phyloP scores from a whole-genome alignment of 2,797 vertebrate genomes.

The Notolepis coatsorum region DNA sequence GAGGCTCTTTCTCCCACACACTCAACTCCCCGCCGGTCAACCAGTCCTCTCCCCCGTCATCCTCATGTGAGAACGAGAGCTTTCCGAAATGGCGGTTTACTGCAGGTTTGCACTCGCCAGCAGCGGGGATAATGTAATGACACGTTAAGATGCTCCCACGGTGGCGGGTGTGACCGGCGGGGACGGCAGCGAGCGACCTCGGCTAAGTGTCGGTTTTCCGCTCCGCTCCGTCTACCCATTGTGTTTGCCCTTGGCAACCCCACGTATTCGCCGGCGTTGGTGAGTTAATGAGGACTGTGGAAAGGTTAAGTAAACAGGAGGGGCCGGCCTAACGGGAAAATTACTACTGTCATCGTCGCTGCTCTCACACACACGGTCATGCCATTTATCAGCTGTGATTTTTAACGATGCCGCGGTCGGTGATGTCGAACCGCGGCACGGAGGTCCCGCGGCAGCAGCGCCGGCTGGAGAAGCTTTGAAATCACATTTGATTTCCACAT shows the following conservation, averaged over 20 bases:
- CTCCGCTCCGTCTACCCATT: slow-evolving; percentile 79
- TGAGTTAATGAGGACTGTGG: slow-evolving; percentile 82
- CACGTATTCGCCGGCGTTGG: slow-evolving; percentile 69
- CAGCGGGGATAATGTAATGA: slow-evolving; percentile 68
- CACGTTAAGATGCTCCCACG: slow-evolving; percentile 67
- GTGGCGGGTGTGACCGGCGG: slow-evolving; percentile 56
- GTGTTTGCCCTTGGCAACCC: slow-evolving; percentile 81
- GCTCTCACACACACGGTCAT: slow-evolving; percentile 73
- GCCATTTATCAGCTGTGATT: slow-evolving; percentile 77
- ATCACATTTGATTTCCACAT: slow-evolving; percentile 34
- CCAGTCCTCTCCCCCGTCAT: slow-evolving; percentile 35
- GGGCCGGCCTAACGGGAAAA: slow-evolving; percentile 78
- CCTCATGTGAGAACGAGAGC: slow-evolving; percentile 47
- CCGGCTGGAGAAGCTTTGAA: slow-evolving; percentile 33
- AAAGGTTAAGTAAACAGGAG: slow-evolving; percentile 88
- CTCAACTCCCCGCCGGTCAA: slow-evolving; percentile 46
- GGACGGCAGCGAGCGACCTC: slow-evolving; percentile 64
- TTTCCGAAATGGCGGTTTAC: slow-evolving; percentile 48
- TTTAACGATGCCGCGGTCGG: slow-evolving; percentile 77
- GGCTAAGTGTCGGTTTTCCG: slow-evolving; percentile 77
- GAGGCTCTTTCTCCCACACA: slow-evolving; percentile 26
- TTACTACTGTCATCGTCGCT: slow-evolving; percentile 72
- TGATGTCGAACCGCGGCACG: slow-evolving; percentile 55
- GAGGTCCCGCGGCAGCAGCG: slow-evolving; percentile 25
- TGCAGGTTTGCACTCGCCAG: slow-evolving; percentile 39